phyloP scores from a whole-genome alignment of 2,797 vertebrate species.

The Microchirus variegatus region DNA sequence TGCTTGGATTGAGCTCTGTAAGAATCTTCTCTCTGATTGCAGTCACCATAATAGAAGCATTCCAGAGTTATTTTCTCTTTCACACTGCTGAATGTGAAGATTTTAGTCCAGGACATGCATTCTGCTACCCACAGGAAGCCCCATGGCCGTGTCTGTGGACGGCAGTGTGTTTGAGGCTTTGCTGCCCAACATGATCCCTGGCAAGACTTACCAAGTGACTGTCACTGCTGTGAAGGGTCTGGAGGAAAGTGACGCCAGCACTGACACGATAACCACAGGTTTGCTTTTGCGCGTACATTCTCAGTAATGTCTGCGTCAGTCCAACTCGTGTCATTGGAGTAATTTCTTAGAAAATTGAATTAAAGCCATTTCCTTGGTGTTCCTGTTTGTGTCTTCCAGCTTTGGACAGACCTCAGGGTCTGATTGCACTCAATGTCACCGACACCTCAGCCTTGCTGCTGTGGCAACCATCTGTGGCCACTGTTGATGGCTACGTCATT shows the following conservation, averaged over 20 bases:
- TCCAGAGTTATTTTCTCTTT: not conserved
- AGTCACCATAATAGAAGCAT: not conserved
- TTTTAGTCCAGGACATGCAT: not conserved
- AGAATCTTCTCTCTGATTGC: not conserved
- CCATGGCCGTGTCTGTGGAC: conserved; percentile 80
- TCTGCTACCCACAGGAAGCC: conserved; percentile 75
- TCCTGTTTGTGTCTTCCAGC: conserved; percentile 70
- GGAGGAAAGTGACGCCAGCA: conserved; percentile 91
- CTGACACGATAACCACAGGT: conserved; percentile 90
- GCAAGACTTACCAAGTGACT: conserved; percentile 86
- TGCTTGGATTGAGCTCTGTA: too few species aligned
- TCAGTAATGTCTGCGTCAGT: not conserved
- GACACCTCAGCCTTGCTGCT: conserved; percentile 87
- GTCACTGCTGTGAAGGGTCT: conserved; percentile 89
- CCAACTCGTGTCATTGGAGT: not conserved
- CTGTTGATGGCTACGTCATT: conserved; percentile 89
- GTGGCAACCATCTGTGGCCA: conserved; percentile 92
- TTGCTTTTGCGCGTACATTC: not conserved
- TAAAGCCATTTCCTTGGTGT: not conserved
- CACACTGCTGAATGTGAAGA: not conserved
- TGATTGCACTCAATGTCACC: conserved; percentile 87
- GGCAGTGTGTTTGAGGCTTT: conserved; percentile 81
- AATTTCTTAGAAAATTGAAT: not conserved
- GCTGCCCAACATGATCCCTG: conserved; percentile 85
- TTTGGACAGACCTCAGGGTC: conserved; percentile 87